Evolutionary conservation across 2,888 invertebrate genomes (phyloP).

Genomic region (Labia minor): DNA sequence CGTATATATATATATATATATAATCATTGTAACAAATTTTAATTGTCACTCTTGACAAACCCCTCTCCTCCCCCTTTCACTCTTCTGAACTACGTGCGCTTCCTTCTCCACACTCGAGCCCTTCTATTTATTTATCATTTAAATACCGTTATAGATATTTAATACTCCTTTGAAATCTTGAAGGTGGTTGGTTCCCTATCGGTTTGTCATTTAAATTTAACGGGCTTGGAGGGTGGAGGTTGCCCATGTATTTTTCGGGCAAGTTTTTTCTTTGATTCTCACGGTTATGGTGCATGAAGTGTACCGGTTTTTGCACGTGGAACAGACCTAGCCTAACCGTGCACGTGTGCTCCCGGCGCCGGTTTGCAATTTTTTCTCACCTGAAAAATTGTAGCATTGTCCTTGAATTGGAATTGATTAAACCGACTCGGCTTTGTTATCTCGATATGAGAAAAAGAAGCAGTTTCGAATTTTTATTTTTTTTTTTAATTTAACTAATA

Average conservation of each 20-base stretch:
- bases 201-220: conserved; percentile 8
- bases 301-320: conserved; percentile 13
- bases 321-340: not conserved
- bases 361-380: not conserved
- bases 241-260: not conserved
- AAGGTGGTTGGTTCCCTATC: not conserved
- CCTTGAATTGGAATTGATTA: not conserved
- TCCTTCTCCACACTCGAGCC: too few relatives aligned
- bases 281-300: not conserved
- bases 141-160: conserved; percentile 1
- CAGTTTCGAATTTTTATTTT: too few relatives aligned
- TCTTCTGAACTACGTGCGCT: too few relatives aligned
- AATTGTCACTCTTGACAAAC: too few relatives aligned
- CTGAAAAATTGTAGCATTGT: not conserved
- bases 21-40: too few relatives aligned
- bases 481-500: too few relatives aligned
- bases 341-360: conserved; percentile 2
- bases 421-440: not conserved
- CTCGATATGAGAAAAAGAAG: too few relatives aligned
- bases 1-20: too few relatives aligned
- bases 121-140: conserved; percentile 7
- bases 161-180: not conserved
- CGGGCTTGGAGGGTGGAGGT: not conserved
- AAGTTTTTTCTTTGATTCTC: not conserved
- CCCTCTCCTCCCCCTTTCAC: too few relatives aligned